Base-by-base conservation (phyloP, 2,888 invertebrate genomes). In the Apantesis nais region DNA sequence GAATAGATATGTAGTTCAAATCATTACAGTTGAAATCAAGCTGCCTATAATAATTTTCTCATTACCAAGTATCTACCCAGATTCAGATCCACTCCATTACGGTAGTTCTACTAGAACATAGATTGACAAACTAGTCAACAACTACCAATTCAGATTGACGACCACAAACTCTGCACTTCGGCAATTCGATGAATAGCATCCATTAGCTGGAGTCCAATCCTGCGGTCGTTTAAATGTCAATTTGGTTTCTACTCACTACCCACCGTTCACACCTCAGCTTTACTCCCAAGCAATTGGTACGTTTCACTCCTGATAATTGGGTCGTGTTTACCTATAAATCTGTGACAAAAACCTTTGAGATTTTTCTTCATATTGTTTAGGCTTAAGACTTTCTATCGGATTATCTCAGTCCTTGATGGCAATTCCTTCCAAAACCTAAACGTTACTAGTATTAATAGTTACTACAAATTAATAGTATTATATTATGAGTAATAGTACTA, bases 111-210 rank as follows among this genome's bases (percentile, higher is more conserved):
- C 48, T 52, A 52, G 2, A 22, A 52, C n/a, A 52, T 52, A 52
- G n/a, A 2, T 52, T n/a, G 8, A 48, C 11, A 25, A 12, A 11
- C n/a, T 55, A 25, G 12, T 55, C 25, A 58, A 58, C 58, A 58
- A 29, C 31, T 22, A 44, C 29, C 31, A 65, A 52, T 34, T 52
- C 77, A 68, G 64, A 65, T 73, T 62, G 72, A 71, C 75, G 74
- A 75, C 75, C 82, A 73, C 75, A 72, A 78, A 66, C 73, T 68
- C 52, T 70, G 77, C 79, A 68, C 77, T 62, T 34, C 62, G 72
- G 71, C 73, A 70, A 73, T 80, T 74, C 78, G 77, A 77, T 82
- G 78, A 80, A 82, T 82, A 74, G 76, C 65, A 44, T 68, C 78
- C 73, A 76, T 78, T 76, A 79, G 78, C 74, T 64, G 67, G 48